Percentiles rank a stretch among this genome's conserved stretches.
phyloP scores from a whole-genome alignment of 2,888 invertebrate genomes.

The Bimastos eiseni region DNA sequence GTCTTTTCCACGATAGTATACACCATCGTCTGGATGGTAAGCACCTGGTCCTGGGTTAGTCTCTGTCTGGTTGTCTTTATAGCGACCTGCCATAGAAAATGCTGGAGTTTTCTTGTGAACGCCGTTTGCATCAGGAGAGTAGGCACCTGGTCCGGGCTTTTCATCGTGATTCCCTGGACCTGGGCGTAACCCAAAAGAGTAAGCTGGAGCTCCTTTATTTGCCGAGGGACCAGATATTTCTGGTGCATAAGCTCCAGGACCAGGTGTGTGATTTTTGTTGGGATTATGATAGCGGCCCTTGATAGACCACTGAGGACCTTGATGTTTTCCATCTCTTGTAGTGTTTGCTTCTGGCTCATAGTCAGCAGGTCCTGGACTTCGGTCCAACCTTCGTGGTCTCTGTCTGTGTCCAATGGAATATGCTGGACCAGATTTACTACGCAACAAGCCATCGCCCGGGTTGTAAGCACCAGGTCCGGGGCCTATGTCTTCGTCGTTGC shows the following conservation, averaged over 20 bases:
- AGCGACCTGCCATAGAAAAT: background rate
- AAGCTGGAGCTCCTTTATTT: constrained; percentile 9
- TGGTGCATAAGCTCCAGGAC: constrained; percentile 27
- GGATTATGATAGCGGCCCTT: constrained; percentile 14
- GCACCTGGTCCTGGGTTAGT: constrained; percentile 28
- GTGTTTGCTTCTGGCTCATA: background rate
- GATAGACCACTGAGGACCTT: constrained; percentile 31
- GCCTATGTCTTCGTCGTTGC: background rate
- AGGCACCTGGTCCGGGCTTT: constrained; percentile 13
- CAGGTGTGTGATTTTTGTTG: constrained; percentile 24
- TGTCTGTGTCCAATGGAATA: constrained; percentile 30
- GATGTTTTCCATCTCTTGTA: constrained; percentile 14
- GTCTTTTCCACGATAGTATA: constrained; percentile 2
- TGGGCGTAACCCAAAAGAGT: background rate
- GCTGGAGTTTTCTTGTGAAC: constrained; percentile 8
- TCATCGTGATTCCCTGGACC: constrained; percentile 14
- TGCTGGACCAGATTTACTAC: constrained; percentile 21
- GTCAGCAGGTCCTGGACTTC: constrained; percentile 28
- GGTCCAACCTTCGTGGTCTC: background rate
- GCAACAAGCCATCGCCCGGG: background rate
- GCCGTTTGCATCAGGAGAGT: background rate
- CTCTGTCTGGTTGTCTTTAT: background rate
- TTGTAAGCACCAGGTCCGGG: constrained; percentile 30
- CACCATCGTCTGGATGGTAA: constrained; percentile 15
- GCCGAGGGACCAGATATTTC: constrained; percentile 1